Evolutionary conservation across 2,113 vertebrate species (phyloP).

Genomic region (Casuarius casuarius): DNA sequence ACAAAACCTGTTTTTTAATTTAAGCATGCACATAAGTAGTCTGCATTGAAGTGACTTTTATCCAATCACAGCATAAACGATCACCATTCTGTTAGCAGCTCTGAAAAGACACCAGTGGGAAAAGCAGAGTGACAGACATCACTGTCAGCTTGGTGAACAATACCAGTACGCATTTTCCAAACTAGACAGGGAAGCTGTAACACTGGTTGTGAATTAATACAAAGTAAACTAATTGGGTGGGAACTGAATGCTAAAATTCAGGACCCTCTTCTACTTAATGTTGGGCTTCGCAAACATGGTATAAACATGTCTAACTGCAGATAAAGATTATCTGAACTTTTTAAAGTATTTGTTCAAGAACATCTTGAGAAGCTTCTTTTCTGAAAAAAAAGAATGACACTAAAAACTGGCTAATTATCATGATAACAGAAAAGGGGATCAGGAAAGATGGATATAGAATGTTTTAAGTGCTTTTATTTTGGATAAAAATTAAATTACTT

Average conservation of each 20-base stretch:
- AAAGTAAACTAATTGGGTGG: neutral
- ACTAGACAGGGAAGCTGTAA: neutral
- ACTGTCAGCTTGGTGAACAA: neutral
- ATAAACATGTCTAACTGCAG: neutral
- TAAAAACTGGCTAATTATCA: neutral
- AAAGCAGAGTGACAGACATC: neutral
- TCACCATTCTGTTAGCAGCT: neutral
- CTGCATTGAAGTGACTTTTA: neutral
- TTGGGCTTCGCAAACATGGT: neutral
- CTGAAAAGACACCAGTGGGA: neutral
- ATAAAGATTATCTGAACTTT: neutral
- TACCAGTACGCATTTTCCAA: neutral
- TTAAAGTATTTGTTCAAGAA: neutral
- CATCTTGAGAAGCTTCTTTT: neutral
- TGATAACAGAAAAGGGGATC: neutral
- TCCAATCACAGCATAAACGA: neutral
- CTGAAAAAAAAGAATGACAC: neutral
- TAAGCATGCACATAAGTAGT: neutral
- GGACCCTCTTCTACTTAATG: neutral
- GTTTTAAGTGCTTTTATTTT: neutral
- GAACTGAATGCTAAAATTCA: neutral
- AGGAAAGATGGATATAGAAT: neutral
- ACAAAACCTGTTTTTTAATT: neutral
- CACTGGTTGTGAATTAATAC: neutral
- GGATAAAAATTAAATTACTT: neutral